Percentiles rank a stretch among this genome's conserved stretches.
phyloP scores from a whole-genome alignment of 2,888 invertebrate species.

The Phanerotoma sp. region DNA sequence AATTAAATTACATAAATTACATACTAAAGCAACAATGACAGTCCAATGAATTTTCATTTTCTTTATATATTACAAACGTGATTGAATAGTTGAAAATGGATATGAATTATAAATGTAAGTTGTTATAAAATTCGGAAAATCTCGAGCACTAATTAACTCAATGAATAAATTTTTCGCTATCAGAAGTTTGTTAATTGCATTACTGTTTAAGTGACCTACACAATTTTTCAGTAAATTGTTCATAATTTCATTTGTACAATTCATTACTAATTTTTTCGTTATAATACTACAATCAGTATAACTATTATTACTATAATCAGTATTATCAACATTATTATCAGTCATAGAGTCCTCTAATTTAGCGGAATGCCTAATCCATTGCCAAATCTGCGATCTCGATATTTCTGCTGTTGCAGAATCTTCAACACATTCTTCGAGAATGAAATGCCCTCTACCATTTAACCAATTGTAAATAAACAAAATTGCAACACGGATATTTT shows the following conservation, averaged over 20 bases:
- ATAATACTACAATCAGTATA: constrained; percentile 44
- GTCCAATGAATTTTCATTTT: too few species aligned
- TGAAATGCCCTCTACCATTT: constrained; percentile 68
- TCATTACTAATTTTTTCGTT: constrained; percentile 60
- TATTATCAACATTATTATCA: too few species aligned
- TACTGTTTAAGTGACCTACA: constrained; percentile 14
- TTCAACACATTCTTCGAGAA: constrained; percentile 66
- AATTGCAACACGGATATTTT: constrained; percentile 68
- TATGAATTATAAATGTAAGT: constrained; percentile 65
- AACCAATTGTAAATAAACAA: constrained; percentile 72
- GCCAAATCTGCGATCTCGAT: constrained; percentile 73
- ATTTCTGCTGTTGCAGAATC: constrained; percentile 78
- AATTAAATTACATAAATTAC: too few species aligned
- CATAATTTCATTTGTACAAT: constrained; percentile 58
- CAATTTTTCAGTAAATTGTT: constrained; percentile 39
- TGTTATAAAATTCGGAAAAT: constrained; percentile 70
- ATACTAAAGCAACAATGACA: too few species aligned
- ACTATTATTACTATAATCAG: constrained; percentile 36
- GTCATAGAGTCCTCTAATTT: constrained; percentile 63
- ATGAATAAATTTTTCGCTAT: constrained; percentile 59
- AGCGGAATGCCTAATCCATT: constrained; percentile 68
- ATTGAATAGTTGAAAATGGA: too few species aligned
- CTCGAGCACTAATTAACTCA: constrained; percentile 63
- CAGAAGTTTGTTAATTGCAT: constrained; percentile 31
- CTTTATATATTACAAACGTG: constrained; percentile 52